Base-by-base conservation (phyloP, 1,140 invertebrate genomes). In the Dolichoris vasculosae region DNA sequence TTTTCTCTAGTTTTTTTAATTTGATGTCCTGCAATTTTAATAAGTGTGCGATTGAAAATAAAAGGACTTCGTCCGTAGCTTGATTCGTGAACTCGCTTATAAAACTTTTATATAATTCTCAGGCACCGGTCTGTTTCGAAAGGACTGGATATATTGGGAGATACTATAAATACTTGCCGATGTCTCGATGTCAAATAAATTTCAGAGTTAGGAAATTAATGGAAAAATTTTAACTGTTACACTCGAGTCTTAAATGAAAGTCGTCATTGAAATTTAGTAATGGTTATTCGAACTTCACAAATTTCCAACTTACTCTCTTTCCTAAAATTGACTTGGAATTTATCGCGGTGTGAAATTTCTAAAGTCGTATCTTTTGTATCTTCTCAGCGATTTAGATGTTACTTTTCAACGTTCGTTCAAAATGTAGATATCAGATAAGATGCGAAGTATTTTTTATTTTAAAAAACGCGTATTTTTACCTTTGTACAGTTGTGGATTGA, bases 211-310 rank as follows among this genome's bases (percentile, higher is more conserved):
- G 30, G n/a, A 35, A 67, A 67, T 9, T 9, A 67, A 3, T 30
- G 63, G 55, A 26, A 59, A 59, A 59, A 20, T 59, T 59, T 59
- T 59, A 26, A 20, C 23, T 59, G 23, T 59, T 59, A 59, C 23
- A 26, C 23, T 26, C 23, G 55, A 59, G 67, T 2, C 32, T 38
- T 35, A 38, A 15, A 38, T 3, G 35, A 20, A 6, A 69, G 40
- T n/a, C 69, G 69, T 43, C 69, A 73, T 73, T 73, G 38, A 73
- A 73, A 73, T 73, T 73, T 73, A 73, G 38, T 73, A n/a, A 4
- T 38, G 69, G 40, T 73, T 38, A 73, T 73, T 73, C 38, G 38
- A 43, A 73, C 40, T 73, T 40, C 7, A 23, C 38, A 43, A 73
- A 69, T 32, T 73, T 73, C 69, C 20, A 73, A 43, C 69, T 26